Percentiles rank a stretch among this genome's conserved stretches.
Conservation (phyloP, 2,888 invertebrate genomes). For the Philonicus albiceps region DNA sequence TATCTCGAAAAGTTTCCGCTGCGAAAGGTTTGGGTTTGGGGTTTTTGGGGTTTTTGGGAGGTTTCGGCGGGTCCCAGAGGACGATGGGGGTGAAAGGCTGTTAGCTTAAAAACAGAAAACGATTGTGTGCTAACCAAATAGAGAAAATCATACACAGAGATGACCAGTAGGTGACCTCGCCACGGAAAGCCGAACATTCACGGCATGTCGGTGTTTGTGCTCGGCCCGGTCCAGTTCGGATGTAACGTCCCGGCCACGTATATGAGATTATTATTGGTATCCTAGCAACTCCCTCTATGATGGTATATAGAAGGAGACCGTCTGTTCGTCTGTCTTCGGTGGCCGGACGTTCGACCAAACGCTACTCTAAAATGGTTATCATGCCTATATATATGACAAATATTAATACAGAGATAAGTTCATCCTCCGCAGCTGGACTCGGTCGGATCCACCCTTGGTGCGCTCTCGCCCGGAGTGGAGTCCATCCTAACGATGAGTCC, state of each 20-base stretch:
- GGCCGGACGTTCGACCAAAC: background rate
- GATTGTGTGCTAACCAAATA: conserved; percentile 45
- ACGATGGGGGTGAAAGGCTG: conserved; percentile 42
- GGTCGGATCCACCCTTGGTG: background rate
- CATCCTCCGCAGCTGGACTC: background rate
- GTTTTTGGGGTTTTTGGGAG: background rate
- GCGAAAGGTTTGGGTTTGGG: background rate
- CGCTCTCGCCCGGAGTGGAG: background rate
- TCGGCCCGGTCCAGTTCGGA: background rate
- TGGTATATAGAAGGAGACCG: conserved; percentile 41
- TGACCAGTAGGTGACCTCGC: conserved; percentile 43
- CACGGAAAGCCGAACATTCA: conserved; percentile 18
- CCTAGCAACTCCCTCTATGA: conserved; percentile 48
- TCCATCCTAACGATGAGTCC: background rate
- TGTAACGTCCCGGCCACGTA: conserved; percentile 43
- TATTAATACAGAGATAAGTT: conserved; percentile 38
- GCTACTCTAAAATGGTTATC: background rate
- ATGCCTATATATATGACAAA: conserved; percentile 29
- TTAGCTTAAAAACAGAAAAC: conserved; percentile 46
- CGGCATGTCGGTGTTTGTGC: conserved; percentile 31
- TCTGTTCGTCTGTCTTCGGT: background rate
- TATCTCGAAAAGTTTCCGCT: conserved; percentile 40
- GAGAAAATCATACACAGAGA: conserved; percentile 44
- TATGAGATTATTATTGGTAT: conserved; percentile 50
- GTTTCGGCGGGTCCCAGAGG: background rate